These are phyloP conservation scores for Sisor rabdophorus DNA, from an alignment of 2,113 vertebrate species.

Conservation along the genomic window DNA sequence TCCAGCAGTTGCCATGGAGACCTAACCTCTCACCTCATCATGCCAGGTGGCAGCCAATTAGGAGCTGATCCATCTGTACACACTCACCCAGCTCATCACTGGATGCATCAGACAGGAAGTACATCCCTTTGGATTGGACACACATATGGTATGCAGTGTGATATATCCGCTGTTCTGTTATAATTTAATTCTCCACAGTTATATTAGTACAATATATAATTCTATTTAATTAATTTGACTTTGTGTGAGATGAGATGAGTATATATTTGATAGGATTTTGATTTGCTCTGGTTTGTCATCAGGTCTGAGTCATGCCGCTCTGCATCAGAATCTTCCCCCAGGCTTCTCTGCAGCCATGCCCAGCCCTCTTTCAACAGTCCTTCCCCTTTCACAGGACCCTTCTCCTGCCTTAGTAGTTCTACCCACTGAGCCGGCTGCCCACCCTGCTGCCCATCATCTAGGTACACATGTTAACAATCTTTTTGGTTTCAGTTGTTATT, in stretches of 20 bases:
- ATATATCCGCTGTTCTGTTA: background rate
- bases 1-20: slow-evolving; percentile 87
- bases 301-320: slow-evolving; percentile 86
- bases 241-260: background rate
- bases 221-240: background rate
- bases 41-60: slow-evolving; percentile 77
- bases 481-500: slow-evolving; percentile 54
- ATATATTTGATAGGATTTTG: background rate
- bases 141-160: slow-evolving; percentile 79
- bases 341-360: slow-evolving; percentile 85
- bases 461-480: slow-evolving; percentile 60
- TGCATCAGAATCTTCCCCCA: slow-evolving; percentile 85
- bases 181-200: slow-evolving; percentile 11
- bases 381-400: slow-evolving; percentile 88
- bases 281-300: slow-evolving; percentile 18
- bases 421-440: slow-evolving; percentile 81
- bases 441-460: slow-evolving; percentile 77
- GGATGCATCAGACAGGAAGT: slow-evolving; percentile 93
- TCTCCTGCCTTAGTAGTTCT: slow-evolving; percentile 87
- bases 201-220: background rate
- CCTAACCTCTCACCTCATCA: slow-evolving; percentile 87
- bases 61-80: slow-evolving; percentile 76
- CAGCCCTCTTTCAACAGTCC: slow-evolving; percentile 83
- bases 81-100: slow-evolving; percentile 82
- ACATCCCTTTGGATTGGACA: slow-evolving; percentile 97